These are phyloP conservation scores for Thripadectes ignobilis DNA, from an alignment of 2,797 vertebrate species.

Conservation along the genomic window DNA sequence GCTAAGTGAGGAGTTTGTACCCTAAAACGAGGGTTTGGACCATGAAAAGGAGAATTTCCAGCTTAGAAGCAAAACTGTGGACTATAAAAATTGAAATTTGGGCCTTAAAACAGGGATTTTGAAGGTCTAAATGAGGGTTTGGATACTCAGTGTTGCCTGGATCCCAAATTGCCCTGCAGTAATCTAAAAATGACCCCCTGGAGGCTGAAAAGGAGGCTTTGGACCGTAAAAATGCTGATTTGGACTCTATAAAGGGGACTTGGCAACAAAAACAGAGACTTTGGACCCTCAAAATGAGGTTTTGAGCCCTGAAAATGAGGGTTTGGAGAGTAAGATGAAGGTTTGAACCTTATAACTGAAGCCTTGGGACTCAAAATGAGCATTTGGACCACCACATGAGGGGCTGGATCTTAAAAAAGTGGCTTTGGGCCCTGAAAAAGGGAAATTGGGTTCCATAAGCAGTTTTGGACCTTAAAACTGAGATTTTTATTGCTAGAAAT, in stretches of 20 bases:
- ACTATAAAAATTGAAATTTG: neutral
- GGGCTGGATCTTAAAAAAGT: neutral
- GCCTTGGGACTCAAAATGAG: neutral
- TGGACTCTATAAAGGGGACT: neutral
- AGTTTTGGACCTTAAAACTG: neutral
- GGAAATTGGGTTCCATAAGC: neutral
- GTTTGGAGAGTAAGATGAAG: neutral
- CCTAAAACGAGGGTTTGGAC: neutral
- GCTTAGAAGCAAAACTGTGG: neutral
- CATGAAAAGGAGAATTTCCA: neutral
- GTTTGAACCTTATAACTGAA: neutral
- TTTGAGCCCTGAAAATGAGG: neutral
- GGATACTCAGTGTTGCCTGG: neutral
- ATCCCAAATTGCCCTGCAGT: neutral
- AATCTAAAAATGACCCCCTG: neutral
- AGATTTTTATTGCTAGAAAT: neutral
- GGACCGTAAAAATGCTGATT: neutral
- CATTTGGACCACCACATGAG: neutral
- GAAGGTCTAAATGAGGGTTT: neutral
- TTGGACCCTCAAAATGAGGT: neutral
- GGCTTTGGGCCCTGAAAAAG: neutral
- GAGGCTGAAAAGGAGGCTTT: neutral
- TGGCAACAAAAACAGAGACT: neutral
- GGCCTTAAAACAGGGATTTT: neutral
- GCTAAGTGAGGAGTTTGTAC: neutral